Evolutionary conservation across 2,888 invertebrate species (phyloP).

Genomic region (Esperia sulphurella): DNA sequence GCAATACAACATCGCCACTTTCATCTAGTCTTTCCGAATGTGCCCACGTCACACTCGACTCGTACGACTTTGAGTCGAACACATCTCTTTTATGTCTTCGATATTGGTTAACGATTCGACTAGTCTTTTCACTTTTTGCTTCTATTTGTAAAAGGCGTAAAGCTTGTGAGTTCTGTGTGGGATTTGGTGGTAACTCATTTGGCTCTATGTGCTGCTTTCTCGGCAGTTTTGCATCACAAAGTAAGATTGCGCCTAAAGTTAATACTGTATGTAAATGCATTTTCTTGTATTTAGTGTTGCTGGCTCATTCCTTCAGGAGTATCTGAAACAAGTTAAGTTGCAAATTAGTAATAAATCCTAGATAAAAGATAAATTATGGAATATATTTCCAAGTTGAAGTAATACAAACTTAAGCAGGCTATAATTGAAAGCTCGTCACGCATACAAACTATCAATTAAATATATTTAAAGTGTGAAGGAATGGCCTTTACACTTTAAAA

Average conservation of each 20-base stretch:
- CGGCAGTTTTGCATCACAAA: slow-evolving; percentile 67
- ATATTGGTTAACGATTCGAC: slow-evolving; percentile 60
- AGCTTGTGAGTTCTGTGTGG: slow-evolving; percentile 47
- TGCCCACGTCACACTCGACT: slow-evolving; percentile 76
- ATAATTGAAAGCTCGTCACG: too few species aligned
- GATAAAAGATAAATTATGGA: background rate
- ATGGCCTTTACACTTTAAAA: too few species aligned
- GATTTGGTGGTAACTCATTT: slow-evolving; percentile 54
- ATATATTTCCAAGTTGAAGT: slow-evolving; percentile 26
- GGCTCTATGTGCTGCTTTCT: slow-evolving; percentile 47
- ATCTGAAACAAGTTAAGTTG: slow-evolving; percentile 56
- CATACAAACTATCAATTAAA: too few species aligned
- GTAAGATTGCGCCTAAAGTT: slow-evolving; percentile 54
- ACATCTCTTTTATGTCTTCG: slow-evolving; percentile 57
- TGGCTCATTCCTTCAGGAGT: slow-evolving; percentile 51
- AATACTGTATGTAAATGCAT: slow-evolving; percentile 61
- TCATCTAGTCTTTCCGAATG: slow-evolving; percentile 78
- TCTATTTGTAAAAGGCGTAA: slow-evolving; percentile 48
- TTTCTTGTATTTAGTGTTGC: slow-evolving; percentile 32
- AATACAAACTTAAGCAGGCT: slow-evolving; percentile 37
- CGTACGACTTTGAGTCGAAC: slow-evolving; percentile 67
- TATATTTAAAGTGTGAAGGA: too few species aligned
- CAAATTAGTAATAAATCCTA: background rate
- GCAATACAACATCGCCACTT: slow-evolving; percentile 76
- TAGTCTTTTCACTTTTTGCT: slow-evolving; percentile 57